Base-by-base conservation (phyloP, 2,888 invertebrate species). In the Drosophila paranaensis region DNA sequence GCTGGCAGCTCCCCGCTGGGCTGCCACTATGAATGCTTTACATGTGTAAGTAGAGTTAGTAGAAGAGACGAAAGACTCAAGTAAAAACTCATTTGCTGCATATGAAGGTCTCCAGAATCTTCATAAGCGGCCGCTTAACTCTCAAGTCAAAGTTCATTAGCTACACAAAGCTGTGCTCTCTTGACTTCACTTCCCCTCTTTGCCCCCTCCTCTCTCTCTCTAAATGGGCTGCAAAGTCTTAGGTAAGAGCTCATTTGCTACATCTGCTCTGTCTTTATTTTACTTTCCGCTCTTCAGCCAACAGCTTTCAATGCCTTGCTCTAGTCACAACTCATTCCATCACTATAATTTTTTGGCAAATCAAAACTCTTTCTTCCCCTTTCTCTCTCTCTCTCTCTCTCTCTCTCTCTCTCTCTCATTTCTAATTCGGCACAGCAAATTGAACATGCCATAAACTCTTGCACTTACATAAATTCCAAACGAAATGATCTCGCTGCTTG, bases 401-500 rank as follows among this genome's bases (percentile, higher is more conserved):
- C 14, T 8, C 33, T 39, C 2, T 4, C 42, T 33, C 25, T 45
- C 8, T 8, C 55, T 43, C 51, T 50, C n/a, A 56, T 61, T 60
- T 35, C 10, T n/a, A 40, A 72, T 65, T 74, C 13, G 55, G 25
- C 56, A 42, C 16, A 74, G 37, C 62, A 48, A 63, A 79, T 77
- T 63, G 40, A 33, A 51, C 45, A 62, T 68, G 60, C 33, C 60
- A 57, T 58, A 65, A 58, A 25, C 2, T 27, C 2, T 27, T 53
- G 54, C 48, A 71, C 71, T 74, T 78, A 75, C 78, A 79, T 79
- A 78, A 79, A 78, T 79, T 79, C 27, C 57, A 50, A 56, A 16
- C 6, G 27, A 79, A 72, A 73, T 72, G 56, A 74, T 68, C 37
- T 43, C 25, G 37, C 54, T 13, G 48, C 2, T 30, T 62, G 55